Evolutionary conservation across 2,888 invertebrate genomes (phyloP), one percentile per base, ranked within the genome.

Genomic region (Desoria tigrina): DNA sequence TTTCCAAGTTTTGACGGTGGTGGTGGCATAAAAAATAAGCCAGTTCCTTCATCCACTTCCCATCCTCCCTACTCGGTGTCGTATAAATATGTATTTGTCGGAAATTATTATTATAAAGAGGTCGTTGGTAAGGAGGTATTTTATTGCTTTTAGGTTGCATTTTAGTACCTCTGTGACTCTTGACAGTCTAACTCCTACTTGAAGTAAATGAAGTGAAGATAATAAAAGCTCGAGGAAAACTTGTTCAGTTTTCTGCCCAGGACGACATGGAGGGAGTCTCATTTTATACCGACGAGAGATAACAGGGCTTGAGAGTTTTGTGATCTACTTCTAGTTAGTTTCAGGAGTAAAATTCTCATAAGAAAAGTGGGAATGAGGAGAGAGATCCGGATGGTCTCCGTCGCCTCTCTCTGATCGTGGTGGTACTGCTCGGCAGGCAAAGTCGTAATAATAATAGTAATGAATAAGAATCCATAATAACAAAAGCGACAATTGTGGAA

Each of bases 401-500:
- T 32, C 4, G 45, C n/a, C 45, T 45, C 45, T 16, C 21, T n/a
- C 45, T 18, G 21, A n/a, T n/a, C n/a, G n/a, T n/a, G 16, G 21
- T 45, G 21, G 21, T 45, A 45, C 45, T 45, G 16, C 9, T 21
- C 4, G 45, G 32, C 32, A 45, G 45, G 6, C 6, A 16, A 45
- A 32, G 55, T 27, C 32, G 7, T 32, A 24, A n/a, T 55, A 55
- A 51, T 51, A 51, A 51, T n/a, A n/a, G n/a, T 51, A 51, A 51
- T 51, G 51, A 51, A 51, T 51, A 51, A 51, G 56, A 56, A 63
- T 45, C 56, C 32, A 32, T 45, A 51, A 42, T 63, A 51, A 55
- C 55, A 55, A 55, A 57, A 64, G 60, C 49, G 66, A 67, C 63
- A 63, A 56, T 67, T 53, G 59, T 56, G 58, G 66, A 67, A 70